Evolutionary conservation across 2,888 invertebrate species (phyloP).

Genomic region (Adelphocoris suturalis): DNA sequence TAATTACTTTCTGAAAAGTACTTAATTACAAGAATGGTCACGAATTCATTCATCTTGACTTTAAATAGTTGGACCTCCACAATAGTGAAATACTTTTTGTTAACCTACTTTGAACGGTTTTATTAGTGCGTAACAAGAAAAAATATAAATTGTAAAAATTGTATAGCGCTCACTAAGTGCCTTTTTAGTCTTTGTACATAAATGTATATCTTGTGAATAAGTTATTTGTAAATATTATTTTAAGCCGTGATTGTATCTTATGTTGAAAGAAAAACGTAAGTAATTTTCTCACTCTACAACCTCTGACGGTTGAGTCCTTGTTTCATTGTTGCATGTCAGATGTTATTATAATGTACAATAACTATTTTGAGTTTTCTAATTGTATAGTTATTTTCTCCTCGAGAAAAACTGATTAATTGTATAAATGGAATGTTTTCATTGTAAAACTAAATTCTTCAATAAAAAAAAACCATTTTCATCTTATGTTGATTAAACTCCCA

Average conservation of each 20-base stretch:
- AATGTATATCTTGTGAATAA: slow-evolving; percentile 13
- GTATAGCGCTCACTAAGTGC: slow-evolving; percentile 41
- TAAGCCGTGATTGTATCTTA: neutral
- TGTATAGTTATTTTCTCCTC: neutral
- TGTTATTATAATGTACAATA: neutral
- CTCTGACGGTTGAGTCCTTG: too few relatives aligned
- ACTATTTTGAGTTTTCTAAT: neutral
- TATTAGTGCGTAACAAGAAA: neutral
- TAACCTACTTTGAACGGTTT: too few relatives aligned
- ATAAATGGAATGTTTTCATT: slow-evolving; percentile 22
- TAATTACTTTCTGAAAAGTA: too few relatives aligned
- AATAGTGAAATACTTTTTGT: too few relatives aligned
- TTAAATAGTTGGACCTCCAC: too few relatives aligned
- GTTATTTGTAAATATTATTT: slow-evolving; percentile 28
- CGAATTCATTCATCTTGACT: too few relatives aligned
- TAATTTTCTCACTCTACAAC: neutral
- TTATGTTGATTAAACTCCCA: neutral
- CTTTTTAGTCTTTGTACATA: slow-evolving; percentile 21
- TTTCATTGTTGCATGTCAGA: neutral
- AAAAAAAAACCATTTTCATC: neutral
- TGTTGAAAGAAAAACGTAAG: neutral
- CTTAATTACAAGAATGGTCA: too few relatives aligned
- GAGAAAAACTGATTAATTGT: neutral
- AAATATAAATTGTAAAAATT: neutral
- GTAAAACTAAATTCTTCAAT: neutral